These are phyloP conservation scores for Yponomeuta plumbellus DNA, from an alignment of 2,888 invertebrate genomes.

Conservation along the genomic window DNA sequence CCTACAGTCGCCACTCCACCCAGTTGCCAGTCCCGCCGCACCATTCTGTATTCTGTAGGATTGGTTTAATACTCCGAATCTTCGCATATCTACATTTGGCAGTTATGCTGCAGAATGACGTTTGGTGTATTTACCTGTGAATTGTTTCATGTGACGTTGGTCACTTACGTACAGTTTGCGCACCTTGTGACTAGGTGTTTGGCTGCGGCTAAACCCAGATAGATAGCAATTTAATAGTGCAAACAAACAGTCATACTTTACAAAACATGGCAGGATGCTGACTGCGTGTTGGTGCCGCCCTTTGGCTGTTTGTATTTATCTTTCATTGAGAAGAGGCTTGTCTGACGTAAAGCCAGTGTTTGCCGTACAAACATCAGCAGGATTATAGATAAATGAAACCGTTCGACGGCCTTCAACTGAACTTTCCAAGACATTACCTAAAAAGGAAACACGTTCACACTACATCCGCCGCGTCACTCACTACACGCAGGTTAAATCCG, in stretches of 20 bases:
- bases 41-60: too few relatives aligned
- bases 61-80: too few relatives aligned
- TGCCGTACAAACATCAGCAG: too few relatives aligned
- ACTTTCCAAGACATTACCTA: slow-evolving; percentile 31
- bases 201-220: too few relatives aligned
- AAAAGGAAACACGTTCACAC: slow-evolving; percentile 35
- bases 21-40: too few relatives aligned
- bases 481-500: slow-evolving; percentile 54
- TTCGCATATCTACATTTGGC: too few relatives aligned
- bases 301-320: neutral
- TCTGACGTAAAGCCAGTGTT: too few relatives aligned
- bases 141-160: neutral
- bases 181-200: neutral
- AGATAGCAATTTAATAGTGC: neutral
- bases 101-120: neutral
- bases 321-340: neutral
- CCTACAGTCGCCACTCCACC: too few relatives aligned
- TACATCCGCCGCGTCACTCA: slow-evolving; percentile 30
- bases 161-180: neutral
- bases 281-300: neutral
- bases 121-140: neutral
- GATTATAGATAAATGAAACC: neutral
- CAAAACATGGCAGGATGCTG: neutral
- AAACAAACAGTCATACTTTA: neutral
- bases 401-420: neutral